Conservation (phyloP, 2,113 vertebrate species). For the Panthera tigris region DNA sequence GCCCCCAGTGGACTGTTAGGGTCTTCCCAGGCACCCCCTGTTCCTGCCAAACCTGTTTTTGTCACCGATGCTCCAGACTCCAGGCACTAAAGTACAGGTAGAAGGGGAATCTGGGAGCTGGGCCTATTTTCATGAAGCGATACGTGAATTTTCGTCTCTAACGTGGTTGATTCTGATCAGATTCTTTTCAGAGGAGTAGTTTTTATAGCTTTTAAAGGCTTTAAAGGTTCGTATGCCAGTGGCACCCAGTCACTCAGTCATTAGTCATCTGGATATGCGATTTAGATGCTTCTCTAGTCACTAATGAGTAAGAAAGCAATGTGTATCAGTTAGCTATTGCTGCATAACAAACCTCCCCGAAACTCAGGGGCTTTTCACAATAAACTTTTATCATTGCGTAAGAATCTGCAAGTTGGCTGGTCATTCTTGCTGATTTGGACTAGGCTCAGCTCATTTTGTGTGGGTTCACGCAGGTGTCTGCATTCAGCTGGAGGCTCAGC, state of each 20-base stretch:
- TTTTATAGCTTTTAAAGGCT: neutral
- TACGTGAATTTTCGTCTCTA: neutral
- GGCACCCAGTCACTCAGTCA: neutral
- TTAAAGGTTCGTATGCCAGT: neutral
- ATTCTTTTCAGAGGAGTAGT: neutral
- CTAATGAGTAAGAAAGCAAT: neutral
- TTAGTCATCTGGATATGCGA: neutral
- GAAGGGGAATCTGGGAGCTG: neutral
- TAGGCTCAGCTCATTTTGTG: neutral
- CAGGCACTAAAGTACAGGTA: neutral
- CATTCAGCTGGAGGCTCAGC: neutral
- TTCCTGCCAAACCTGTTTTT: no score
- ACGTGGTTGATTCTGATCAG: neutral
- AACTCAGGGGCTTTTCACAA: neutral
- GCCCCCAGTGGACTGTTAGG: neutral
- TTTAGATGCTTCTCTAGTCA: neutral
- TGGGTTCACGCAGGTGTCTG: neutral
- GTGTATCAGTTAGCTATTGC: neutral
- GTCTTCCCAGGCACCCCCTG: neutral
- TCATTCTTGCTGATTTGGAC: no score
- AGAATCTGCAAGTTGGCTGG: neutral
- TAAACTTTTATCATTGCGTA: neutral
- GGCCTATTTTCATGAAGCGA: neutral
- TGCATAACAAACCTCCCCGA: neutral
- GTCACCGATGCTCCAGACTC: neutral